These are phyloP conservation scores for Papilio elwesi DNA, from an alignment of 2,888 invertebrate genomes.

Conservation along the genomic window DNA sequence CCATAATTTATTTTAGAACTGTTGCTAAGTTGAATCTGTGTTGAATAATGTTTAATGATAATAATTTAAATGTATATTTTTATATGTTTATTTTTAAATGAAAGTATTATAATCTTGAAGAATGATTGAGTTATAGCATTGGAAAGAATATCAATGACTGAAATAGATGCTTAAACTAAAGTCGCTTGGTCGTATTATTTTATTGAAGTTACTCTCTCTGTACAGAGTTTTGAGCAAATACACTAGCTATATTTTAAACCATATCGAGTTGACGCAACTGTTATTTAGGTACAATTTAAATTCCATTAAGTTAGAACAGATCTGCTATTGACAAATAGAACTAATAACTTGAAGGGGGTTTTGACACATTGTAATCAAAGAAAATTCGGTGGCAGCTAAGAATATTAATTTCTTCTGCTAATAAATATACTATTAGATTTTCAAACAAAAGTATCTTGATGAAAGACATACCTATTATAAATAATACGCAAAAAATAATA, in stretches of 20 bases:
- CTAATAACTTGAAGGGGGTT: slow-evolving; percentile 6
- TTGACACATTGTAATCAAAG: slow-evolving; percentile 15
- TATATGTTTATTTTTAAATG: slow-evolving; percentile 76
- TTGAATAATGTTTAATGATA: slow-evolving; percentile 76
- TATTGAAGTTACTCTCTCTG: slow-evolving; percentile 42
- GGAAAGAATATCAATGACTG: slow-evolving; percentile 55
- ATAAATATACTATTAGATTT: not conserved
- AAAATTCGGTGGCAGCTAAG: slow-evolving; percentile 19
- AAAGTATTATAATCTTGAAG: slow-evolving; percentile 71
- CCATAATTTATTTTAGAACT: slow-evolving; percentile 62
- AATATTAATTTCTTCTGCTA: not conserved
- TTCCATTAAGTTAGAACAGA: slow-evolving; percentile 20
- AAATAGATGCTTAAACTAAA: slow-evolving; percentile 46
- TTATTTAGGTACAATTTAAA: slow-evolving; percentile 7
- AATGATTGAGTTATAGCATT: slow-evolving; percentile 60
- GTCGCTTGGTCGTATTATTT: slow-evolving; percentile 40
- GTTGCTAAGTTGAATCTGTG: slow-evolving; percentile 75
- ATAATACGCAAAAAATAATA: slow-evolving; percentile 11
- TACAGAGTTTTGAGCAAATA: slow-evolving; percentile 26
- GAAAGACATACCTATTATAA: slow-evolving; percentile 6
- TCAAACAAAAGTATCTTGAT: slow-evolving; percentile 16
- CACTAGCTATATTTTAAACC: not conserved
- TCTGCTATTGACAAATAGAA: slow-evolving; percentile 15
- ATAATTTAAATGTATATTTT: slow-evolving; percentile 79
- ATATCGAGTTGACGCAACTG: slow-evolving; percentile 11